A percentile compares a stretch with the other conserved stretches of the same genome.
Conservation (phyloP, 2,113 vertebrate genomes). For the Halichoerus grypus region DNA sequence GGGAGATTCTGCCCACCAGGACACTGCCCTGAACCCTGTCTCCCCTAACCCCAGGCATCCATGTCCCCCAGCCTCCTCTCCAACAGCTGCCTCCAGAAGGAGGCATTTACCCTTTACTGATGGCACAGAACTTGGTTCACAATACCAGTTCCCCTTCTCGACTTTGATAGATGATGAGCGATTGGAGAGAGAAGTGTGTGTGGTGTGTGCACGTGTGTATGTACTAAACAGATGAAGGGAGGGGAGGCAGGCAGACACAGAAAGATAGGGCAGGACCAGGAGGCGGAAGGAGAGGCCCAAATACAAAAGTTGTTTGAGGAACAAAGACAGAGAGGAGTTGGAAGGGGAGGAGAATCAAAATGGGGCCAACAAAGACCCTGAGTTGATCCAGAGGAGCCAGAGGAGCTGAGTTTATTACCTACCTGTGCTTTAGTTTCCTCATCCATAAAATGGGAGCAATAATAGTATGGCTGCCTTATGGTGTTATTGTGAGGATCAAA, state of each 20-base stretch:
- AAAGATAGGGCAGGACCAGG: background rate
- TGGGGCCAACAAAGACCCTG: background rate
- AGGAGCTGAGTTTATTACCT: background rate
- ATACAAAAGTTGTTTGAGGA: background rate
- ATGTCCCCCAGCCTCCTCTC: background rate
- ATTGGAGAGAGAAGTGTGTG: background rate
- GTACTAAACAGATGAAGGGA: background rate
- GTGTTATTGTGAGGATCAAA: background rate
- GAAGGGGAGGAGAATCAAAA: background rate
- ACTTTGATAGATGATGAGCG: conserved; percentile 44
- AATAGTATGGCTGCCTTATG: background rate
- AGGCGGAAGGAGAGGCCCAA: background rate
- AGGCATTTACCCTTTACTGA: background rate
- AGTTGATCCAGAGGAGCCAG: background rate
- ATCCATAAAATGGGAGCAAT: background rate
- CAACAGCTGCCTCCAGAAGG: background rate
- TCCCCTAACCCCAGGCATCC: background rate
- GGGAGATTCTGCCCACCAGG: background rate
- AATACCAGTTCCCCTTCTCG: background rate
- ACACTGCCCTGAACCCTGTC: background rate
- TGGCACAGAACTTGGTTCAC: background rate
- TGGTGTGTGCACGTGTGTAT: background rate
- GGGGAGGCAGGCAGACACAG: background rate
- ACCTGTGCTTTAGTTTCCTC: background rate
- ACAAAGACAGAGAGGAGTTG: background rate